These are phyloP conservation scores for Leptinotarsa tumamoca DNA, from an alignment of 2,888 invertebrate genomes.

Conservation along the genomic window DNA sequence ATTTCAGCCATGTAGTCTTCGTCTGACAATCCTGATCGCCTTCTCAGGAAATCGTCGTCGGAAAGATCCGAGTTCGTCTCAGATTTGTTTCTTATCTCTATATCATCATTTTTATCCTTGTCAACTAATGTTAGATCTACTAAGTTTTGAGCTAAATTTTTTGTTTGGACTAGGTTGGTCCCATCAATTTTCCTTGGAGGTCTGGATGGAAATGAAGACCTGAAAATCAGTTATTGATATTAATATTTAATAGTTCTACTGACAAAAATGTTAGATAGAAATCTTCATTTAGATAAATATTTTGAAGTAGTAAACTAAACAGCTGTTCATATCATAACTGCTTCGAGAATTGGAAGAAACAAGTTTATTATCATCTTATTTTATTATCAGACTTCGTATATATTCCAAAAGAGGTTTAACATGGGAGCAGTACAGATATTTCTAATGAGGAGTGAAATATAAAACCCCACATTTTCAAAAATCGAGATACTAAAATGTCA, in stretches of 20 bases:
- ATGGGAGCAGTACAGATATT: no score
- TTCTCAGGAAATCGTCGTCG: conserved; percentile 65
- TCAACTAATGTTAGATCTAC: conserved; percentile 62
- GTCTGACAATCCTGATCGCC: conserved; percentile 71
- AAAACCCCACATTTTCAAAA: no score
- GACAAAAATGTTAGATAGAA: no score
- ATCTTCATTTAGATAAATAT: neutral
- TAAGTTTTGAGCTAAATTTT: conserved; percentile 63
- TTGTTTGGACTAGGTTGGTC: conserved; percentile 56
- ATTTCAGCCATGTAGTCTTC: conserved; percentile 80
- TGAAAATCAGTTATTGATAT: neutral
- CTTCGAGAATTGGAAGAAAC: no score
- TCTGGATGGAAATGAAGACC: conserved; percentile 64
- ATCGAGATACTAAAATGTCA: no score
- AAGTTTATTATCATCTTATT: no score
- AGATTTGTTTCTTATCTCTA: conserved; percentile 64
- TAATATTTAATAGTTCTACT: no score
- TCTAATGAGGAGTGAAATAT: no score
- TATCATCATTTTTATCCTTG: conserved; percentile 60
- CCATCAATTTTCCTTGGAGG: conserved; percentile 64
- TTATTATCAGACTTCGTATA: no score
- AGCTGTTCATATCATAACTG: no score
- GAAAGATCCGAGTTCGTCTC: conserved; percentile 47
- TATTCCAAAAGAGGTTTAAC: no score
- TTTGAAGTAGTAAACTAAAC: neutral